Evolutionary conservation across 2,888 invertebrate genomes (phyloP).

Genomic region (Diarsia mendica): DNA sequence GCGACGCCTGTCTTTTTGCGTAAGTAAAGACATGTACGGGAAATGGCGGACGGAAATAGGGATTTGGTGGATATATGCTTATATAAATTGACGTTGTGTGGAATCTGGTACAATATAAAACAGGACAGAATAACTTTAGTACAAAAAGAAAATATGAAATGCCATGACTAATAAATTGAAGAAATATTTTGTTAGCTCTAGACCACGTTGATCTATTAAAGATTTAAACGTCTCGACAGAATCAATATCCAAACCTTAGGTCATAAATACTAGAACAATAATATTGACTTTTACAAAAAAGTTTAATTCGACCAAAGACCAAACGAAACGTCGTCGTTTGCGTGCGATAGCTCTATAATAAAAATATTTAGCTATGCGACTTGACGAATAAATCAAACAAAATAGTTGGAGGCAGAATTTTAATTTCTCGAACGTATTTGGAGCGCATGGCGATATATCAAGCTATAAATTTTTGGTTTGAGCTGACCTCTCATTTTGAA

Average conservation of each 20-base stretch:
- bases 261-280: conserved; percentile 8
- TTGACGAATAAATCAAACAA: conserved; percentile 58
- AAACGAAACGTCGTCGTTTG: conserved; percentile 43
- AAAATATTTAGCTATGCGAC: conserved; percentile 51
- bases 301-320: conserved; percentile 37
- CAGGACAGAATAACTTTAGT: not conserved
- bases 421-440: conserved; percentile 48
- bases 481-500: not conserved
- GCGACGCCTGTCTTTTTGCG: conserved; percentile 12
- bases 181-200: not conserved
- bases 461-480: not conserved
- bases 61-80: not conserved
- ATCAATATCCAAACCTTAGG: not conserved
- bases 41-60: conserved; percentile 17
- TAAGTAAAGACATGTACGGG: conserved; percentile 5
- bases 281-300: conserved; percentile 13
- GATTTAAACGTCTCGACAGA: not conserved
- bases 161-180: not conserved
- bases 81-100: conserved; percentile 4
- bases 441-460: conserved; percentile 17
- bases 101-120: not conserved
- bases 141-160: not conserved
- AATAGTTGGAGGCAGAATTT: conserved; percentile 52
- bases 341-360: conserved; percentile 52
- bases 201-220: not conserved